A percentile compares a stretch with the other conserved stretches of the same genome.
These are phyloP conservation scores for Argopecten irradians DNA, from an alignment of 1,140 invertebrate species.

Conservation along the genomic window DNA sequence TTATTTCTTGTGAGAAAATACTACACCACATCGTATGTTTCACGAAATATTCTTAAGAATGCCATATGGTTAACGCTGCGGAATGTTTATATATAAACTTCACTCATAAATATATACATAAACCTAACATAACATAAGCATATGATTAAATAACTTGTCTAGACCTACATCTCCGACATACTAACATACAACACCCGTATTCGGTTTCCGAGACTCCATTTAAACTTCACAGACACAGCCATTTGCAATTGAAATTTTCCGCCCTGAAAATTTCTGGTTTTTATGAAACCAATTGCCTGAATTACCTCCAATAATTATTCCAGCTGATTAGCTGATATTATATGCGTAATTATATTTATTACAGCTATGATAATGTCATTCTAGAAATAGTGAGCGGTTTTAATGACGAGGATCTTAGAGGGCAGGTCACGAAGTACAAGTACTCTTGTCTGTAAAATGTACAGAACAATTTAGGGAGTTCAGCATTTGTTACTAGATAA, in stretches of 20 bases:
- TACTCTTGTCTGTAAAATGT: no score
- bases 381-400: neutral
- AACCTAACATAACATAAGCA: neutral
- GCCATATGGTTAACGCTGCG: neutral
- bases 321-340: neutral
- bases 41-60: neutral
- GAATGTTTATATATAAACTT: neutral
- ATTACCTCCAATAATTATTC: neutral
- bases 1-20: conserved; percentile 4
- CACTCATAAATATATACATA: neutral
- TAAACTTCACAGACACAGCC: neutral
- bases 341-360: neutral
- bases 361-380: neutral
- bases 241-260: conserved; percentile 1
- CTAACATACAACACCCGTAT: neutral
- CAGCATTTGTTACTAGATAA: no score
- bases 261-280: neutral
- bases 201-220: neutral
- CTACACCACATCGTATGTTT: neutral
- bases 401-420: neutral
- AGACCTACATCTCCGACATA: neutral
- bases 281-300: neutral
- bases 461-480: no score
- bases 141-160: neutral
- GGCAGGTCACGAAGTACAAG: neutral